phyloP scores from a whole-genome alignment of 2,888 invertebrate genomes.

The Morpho helenor region DNA sequence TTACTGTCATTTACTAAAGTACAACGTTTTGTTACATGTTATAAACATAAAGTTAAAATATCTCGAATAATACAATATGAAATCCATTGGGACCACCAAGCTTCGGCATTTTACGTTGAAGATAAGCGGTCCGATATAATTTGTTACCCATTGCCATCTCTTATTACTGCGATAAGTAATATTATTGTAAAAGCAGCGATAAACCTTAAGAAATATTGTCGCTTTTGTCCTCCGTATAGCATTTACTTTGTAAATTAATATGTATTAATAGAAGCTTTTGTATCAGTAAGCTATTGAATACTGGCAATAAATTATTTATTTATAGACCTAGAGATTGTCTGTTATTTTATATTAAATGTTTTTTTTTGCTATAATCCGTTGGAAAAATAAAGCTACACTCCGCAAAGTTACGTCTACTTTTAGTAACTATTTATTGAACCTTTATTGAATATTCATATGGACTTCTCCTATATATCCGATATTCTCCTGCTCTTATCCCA shows the following conservation, averaged over 20 bases:
- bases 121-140: conserved; percentile 49
- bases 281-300: neutral
- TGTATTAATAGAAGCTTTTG: conserved; percentile 7
- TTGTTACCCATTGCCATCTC: conserved; percentile 59
- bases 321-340: too few relatives aligned
- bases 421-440: too few relatives aligned
- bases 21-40: neutral
- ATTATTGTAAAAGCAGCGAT: conserved; percentile 34
- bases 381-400: too few relatives aligned
- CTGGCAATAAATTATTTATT: too few relatives aligned
- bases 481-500: too few relatives aligned
- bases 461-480: too few relatives aligned
- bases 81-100: conserved; percentile 23
- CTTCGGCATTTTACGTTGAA: conserved; percentile 25
- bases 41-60: conserved; percentile 10
- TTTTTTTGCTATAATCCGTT: too few relatives aligned
- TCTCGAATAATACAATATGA: conserved; percentile 23
- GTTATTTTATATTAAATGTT: too few relatives aligned
- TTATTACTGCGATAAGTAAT: conserved; percentile 49
- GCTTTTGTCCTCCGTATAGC: conserved; percentile 16
- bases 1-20: neutral
- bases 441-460: neutral
- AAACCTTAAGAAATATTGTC: conserved; percentile 27
- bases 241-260: conserved; percentile 8
- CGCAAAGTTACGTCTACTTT: too few relatives aligned